A percentile compares a stretch with the other conserved stretches of the same genome.
These are phyloP conservation scores for Heliconius congener DNA, from an alignment of 1,140 invertebrate species.

Conservation along the genomic window DNA sequence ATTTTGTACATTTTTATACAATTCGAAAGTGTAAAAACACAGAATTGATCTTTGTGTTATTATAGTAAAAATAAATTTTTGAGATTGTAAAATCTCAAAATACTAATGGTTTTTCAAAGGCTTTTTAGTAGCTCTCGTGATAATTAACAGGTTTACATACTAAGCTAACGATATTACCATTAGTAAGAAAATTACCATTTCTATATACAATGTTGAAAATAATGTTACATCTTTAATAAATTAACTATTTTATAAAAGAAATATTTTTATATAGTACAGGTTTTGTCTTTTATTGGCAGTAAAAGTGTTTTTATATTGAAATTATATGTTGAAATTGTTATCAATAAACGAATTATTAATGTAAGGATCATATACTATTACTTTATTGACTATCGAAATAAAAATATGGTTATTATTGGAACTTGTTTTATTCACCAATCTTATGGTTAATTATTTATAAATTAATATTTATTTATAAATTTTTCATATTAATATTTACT, in stretches of 20 bases:
- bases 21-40: too few species aligned
- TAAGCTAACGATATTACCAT: too few species aligned
- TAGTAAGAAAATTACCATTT: not conserved
- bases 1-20: too few species aligned
- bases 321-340: conserved; percentile 1
- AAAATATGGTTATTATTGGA: not conserved
- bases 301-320: not conserved
- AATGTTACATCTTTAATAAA: not conserved
- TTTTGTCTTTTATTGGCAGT: not conserved
- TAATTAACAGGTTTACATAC: too few species aligned
- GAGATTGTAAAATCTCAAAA: too few species aligned
- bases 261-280: not conserved
- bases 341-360: not conserved
- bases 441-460: too few species aligned
- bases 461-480: too few species aligned
- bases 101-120: too few species aligned
- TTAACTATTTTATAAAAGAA: not conserved
- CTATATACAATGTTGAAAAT: not conserved
- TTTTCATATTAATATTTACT: too few species aligned
- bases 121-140: too few species aligned
- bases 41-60: too few species aligned
- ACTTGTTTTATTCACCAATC: not conserved
- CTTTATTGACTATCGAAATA: not conserved
- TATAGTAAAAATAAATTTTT: too few species aligned
- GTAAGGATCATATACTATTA: not conserved